Evolutionary conservation across 1,140 invertebrate genomes (phyloP).

Genomic region (Mizuhopecten yessoensis): DNA sequence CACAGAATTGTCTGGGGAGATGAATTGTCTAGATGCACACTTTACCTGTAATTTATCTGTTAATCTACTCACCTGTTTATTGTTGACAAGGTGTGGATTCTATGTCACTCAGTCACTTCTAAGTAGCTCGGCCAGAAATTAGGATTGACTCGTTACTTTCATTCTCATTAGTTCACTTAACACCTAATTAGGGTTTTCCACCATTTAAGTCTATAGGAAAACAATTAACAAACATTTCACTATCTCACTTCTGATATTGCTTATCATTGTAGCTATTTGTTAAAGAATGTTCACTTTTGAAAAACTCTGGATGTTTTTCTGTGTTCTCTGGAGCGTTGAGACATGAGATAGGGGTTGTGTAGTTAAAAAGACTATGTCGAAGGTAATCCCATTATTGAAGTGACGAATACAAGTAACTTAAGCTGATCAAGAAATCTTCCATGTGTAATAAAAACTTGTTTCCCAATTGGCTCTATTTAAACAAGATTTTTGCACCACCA

Average conservation of each 20-base stretch:
- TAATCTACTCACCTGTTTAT: background rate
- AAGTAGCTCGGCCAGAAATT: background rate
- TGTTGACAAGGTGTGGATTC: background rate
- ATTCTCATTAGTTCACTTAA: background rate
- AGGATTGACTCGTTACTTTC: background rate
- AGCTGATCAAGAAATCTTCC: background rate
- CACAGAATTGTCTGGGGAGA: background rate
- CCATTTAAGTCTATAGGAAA: background rate
- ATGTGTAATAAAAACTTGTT: background rate
- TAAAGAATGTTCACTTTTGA: no score
- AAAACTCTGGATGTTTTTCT: background rate
- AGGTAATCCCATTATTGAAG: background rate
- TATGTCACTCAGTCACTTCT: background rate
- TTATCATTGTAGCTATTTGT: background rate
- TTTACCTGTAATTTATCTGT: background rate
- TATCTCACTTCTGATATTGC: background rate
- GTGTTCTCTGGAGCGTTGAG: constrained; percentile 19
- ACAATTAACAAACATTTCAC: background rate
- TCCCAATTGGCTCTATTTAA: background rate
- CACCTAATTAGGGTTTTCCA: background rate
- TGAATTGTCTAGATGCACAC: background rate
- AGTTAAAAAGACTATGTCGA: background rate
- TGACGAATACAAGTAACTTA: background rate
- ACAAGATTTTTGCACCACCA: background rate
- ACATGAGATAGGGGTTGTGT: background rate